Evolutionary conservation across 2,888 invertebrate species (phyloP).

Genomic region (Polylopha cassiicola): DNA sequence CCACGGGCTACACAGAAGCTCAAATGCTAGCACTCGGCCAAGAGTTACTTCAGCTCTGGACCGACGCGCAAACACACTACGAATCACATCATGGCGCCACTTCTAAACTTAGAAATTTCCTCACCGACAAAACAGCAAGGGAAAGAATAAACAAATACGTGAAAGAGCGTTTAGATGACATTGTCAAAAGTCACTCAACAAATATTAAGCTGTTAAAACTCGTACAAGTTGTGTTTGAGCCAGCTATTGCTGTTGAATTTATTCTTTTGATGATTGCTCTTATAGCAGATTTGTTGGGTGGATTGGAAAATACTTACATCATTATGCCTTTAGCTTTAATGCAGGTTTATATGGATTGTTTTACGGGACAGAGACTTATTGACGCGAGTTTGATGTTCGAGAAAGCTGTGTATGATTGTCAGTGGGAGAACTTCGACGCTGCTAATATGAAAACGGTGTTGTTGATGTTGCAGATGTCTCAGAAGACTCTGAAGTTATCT

Average conservation of each 20-base stretch:
- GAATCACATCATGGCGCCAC: no score
- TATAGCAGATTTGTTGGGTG: slow-evolving; percentile 38
- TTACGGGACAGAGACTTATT: slow-evolving; percentile 47
- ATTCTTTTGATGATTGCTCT: slow-evolving; percentile 33
- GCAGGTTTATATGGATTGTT: slow-evolving; percentile 47
- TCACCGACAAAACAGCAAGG: no score
- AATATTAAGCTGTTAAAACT: slow-evolving; percentile 32
- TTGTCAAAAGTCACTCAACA: slow-evolving; percentile 32
- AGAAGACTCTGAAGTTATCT: slow-evolving; percentile 45
- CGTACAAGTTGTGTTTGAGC: slow-evolving; percentile 35
- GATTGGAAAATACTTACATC: slow-evolving; percentile 44
- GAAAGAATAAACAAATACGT: slow-evolving; percentile 31
- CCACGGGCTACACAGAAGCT: slow-evolving; percentile 26
- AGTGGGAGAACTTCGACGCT: slow-evolving; percentile 54
- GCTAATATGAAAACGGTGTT: slow-evolving; percentile 46
- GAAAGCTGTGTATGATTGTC: slow-evolving; percentile 44
- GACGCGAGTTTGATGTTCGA: slow-evolving; percentile 47
- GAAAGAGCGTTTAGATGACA: slow-evolving; percentile 26
- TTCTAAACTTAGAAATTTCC: no score
- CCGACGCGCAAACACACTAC: slow-evolving; percentile 12
- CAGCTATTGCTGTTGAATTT: slow-evolving; percentile 40
- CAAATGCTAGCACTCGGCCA: slow-evolving; percentile 23
- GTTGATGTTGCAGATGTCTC: slow-evolving; percentile 46
- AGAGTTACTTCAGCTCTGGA: slow-evolving; percentile 21
- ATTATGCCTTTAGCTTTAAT: slow-evolving; percentile 35